These are phyloP conservation scores for Parasteatoda tepidariorum DNA, from an alignment of 1,140 invertebrate species.

Conservation along the genomic window DNA sequence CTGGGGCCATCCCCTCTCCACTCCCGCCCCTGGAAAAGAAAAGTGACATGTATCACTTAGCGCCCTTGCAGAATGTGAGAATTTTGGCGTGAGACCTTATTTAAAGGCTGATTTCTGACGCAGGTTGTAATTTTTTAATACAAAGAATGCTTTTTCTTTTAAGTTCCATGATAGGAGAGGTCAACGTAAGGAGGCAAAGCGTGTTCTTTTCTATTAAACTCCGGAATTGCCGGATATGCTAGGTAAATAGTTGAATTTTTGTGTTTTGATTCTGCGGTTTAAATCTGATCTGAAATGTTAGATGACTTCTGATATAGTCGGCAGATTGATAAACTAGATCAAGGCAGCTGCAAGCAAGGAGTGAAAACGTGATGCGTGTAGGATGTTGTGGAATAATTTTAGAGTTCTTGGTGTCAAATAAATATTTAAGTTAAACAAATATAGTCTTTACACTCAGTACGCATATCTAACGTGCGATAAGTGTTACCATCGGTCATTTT, in stretches of 20 bases:
- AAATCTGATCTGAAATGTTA: background rate
- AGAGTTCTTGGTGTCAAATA: too few species aligned
- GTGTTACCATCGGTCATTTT: too few species aligned
- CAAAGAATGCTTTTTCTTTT: background rate
- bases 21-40: background rate
- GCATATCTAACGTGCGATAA: too few species aligned
- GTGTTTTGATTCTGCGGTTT: too few species aligned
- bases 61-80: slow-evolving; percentile 43
- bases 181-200: background rate
- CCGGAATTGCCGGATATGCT: background rate
- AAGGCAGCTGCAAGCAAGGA: too few species aligned
- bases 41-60: slow-evolving; percentile 38
- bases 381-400: too few species aligned
- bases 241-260: background rate
- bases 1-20: background rate
- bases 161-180: background rate
- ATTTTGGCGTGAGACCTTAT: background rate
- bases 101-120: background rate
- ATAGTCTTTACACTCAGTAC: too few species aligned
- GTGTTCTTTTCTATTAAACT: background rate
- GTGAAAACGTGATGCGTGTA: too few species aligned
- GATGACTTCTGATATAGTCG: background rate
- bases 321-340: background rate
- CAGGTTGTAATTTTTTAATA: background rate
- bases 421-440: too few species aligned